A percentile compares a stretch with the other conserved stretches of the same genome.
Evolutionary conservation across 2,888 invertebrate species (phyloP).

Genomic region (Punctoribates punctum): DNA sequence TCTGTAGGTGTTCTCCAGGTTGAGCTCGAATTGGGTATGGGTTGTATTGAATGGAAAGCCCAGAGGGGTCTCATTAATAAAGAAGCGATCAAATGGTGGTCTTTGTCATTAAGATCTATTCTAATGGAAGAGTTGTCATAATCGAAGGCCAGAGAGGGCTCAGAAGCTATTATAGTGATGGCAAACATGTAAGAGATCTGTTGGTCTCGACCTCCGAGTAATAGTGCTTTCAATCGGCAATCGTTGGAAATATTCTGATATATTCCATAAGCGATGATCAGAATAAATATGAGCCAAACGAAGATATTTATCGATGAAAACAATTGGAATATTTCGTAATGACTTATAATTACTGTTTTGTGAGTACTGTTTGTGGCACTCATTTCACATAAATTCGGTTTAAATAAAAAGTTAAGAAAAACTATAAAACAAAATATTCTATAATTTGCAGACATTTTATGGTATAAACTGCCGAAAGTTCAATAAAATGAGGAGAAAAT

Average conservation of each 20-base stretch:
- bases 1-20: not conserved
- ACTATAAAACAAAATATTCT: too few relatives aligned
- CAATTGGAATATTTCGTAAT: not conserved
- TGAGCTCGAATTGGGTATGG: not conserved
- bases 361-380: too few relatives aligned
- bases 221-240: not conserved
- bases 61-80: not conserved
- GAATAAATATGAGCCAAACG: not conserved
- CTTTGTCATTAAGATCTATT: not conserved
- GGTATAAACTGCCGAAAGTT: too few relatives aligned
- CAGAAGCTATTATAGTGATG: not conserved
- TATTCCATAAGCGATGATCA: not conserved
- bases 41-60: constrained; percentile 6
- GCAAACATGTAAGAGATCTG: not conserved
- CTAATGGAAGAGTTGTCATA: not conserved
- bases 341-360: not conserved
- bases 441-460: too few relatives aligned
- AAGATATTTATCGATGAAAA: not conserved
- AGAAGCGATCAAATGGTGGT: not conserved
- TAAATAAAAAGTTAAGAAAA: too few relatives aligned
- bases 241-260: not conserved
- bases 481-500: too few relatives aligned
- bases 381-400: too few relatives aligned
- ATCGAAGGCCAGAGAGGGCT: not conserved
- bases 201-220: not conserved